Evolutionary conservation across 1,140 invertebrate species (phyloP).

Genomic region (Drosophila guanche): DNA sequence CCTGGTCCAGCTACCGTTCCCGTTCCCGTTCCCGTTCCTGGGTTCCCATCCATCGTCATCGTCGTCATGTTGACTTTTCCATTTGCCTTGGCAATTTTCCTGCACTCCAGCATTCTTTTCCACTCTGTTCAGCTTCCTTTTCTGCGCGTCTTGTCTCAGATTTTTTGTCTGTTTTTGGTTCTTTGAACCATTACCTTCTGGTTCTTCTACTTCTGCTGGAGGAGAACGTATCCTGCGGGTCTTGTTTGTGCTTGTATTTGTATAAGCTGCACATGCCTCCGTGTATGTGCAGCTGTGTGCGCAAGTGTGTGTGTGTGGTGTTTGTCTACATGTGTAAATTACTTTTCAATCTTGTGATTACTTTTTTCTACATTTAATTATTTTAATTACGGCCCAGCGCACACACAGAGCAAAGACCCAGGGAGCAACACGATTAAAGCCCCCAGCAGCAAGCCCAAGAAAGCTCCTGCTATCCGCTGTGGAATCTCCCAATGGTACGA

Average conservation of each 20-base stretch:
- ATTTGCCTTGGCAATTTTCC: constrained; percentile 74
- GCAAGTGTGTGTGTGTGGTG: constrained; percentile 45
- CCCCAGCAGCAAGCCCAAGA: not conserved
- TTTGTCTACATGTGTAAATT: constrained; percentile 82
- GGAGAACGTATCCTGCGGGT: constrained; percentile 65
- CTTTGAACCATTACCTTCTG: constrained; percentile 49
- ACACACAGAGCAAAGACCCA: constrained; percentile 21
- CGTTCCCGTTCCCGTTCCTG: constrained; percentile 7
- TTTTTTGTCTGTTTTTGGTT: constrained; percentile 23
- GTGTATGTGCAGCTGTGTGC: constrained; percentile 9
- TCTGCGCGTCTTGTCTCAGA: constrained; percentile 22
- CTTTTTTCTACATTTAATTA: constrained; percentile 80
- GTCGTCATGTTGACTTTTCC: constrained; percentile 74
- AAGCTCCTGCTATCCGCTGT: too few species aligned
- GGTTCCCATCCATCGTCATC: constrained; percentile 32
- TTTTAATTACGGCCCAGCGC: constrained; percentile 74
- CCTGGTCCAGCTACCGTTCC: too few species aligned
- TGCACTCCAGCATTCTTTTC: constrained; percentile 38
- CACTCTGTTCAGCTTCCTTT: constrained; percentile 26
- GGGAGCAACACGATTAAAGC: not conserved
- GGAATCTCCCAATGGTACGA: too few species aligned
- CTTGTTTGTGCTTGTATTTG: constrained; percentile 71
- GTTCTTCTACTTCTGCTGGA: constrained; percentile 18
- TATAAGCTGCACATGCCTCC: constrained; percentile 41
- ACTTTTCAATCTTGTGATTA: constrained; percentile 82